phyloP scores from a whole-genome alignment of 35 echinoderm and acorn worm genomes.

The Holothuria glaberrima region DNA sequence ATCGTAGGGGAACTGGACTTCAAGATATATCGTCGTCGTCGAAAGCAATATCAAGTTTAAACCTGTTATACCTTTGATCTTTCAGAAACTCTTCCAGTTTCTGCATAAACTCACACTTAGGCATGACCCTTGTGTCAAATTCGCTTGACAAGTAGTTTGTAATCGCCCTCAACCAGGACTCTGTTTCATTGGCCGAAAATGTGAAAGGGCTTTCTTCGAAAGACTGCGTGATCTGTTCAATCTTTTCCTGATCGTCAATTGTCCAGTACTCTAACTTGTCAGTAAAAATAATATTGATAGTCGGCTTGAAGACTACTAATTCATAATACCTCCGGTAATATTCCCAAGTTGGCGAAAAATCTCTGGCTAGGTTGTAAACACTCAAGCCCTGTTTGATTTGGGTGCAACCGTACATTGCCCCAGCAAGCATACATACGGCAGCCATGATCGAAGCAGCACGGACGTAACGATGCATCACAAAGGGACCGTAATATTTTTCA shows the following conservation, averaged over 20 bases:
- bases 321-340: conserved; percentile 24
- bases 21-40: no score
- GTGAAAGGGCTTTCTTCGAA: background rate
- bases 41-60: conserved; percentile 49
- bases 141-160: conserved; percentile 18
- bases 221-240: background rate
- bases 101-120: conserved; percentile 2
- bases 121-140: no score
- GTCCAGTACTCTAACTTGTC: conserved; percentile 35
- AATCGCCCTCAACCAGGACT: conserved; percentile 36
- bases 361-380: conserved; percentile 34
- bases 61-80: conserved; percentile 19
- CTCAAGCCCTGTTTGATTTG: conserved; percentile 49
- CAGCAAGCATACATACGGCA: conserved; percentile 39
- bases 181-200: background rate
- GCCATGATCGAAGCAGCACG: background rate
- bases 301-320: conserved; percentile 39
- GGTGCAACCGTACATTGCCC: conserved; percentile 59
- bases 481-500: conserved; percentile 69
- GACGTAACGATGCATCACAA: conserved; percentile 32
- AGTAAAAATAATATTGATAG: conserved; percentile 13
- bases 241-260: background rate
- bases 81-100: conserved; percentile 29
- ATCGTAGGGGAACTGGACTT: no score
- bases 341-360: conserved; percentile 42